Conservation (phyloP, 1,140 invertebrate species). For the Aporrectodea caliginosa region DNA sequence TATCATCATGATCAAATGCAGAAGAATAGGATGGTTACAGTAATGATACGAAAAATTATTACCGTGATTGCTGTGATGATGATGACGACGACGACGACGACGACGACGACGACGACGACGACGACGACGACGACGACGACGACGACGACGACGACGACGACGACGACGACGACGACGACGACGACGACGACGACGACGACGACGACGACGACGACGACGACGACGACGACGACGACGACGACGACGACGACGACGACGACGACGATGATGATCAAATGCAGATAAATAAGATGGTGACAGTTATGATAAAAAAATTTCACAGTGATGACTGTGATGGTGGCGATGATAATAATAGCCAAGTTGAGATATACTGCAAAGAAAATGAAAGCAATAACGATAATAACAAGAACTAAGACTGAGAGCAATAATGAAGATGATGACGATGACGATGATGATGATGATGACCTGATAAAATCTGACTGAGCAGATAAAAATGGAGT, state of each 20-base stretch:
- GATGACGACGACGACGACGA: slow-evolving; percentile 17
- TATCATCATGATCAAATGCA: too few relatives aligned
- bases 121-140: slow-evolving; percentile 15
- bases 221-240: slow-evolving; percentile 32
- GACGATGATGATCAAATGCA: not conserved
- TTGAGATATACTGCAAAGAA: not conserved
- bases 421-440: too few relatives aligned
- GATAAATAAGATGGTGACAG: not conserved
- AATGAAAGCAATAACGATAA: too few relatives aligned
- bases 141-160: slow-evolving; percentile 11
- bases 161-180: slow-evolving; percentile 6
- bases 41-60: too few relatives aligned
- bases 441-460: too few relatives aligned
- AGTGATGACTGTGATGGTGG: too few relatives aligned
- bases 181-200: slow-evolving; percentile 32
- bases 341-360: slow-evolving; percentile 14
- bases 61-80: too few relatives aligned
- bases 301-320: slow-evolving; percentile 15
- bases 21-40: too few relatives aligned
- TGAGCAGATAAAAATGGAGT: too few relatives aligned
- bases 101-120: slow-evolving; percentile 12
- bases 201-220: slow-evolving; percentile 37
- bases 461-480: too few relatives aligned
- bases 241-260: slow-evolving; percentile 30
- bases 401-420: too few relatives aligned